Evolutionary conservation across 2,113 vertebrate species (phyloP).

Genomic region (Himantopus leucocephalus): DNA sequence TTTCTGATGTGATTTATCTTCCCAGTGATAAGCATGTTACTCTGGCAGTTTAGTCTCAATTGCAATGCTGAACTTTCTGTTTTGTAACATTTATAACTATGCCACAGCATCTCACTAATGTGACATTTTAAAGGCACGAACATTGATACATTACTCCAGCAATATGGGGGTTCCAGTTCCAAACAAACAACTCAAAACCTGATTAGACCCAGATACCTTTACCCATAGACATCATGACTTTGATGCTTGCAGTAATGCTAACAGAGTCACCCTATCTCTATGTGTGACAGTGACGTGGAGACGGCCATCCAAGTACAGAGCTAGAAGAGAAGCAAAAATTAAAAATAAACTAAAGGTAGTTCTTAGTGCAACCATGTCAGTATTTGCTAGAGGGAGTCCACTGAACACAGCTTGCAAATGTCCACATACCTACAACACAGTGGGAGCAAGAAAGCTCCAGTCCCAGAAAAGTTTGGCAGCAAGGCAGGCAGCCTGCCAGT

Average conservation of each 20-base stretch:
- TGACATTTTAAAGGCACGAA: conserved; percentile 14
- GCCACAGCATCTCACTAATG: neutral
- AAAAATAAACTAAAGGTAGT: neutral
- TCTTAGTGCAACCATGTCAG: accelerated
- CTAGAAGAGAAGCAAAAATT: no score
- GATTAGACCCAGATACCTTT: neutral
- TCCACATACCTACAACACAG: neutral
- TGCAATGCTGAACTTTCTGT: neutral
- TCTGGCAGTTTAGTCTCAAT: neutral
- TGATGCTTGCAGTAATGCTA: no score
- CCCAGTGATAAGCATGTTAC: neutral
- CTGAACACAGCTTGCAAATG: neutral
- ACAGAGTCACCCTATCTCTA: neutral
- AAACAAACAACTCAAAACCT: neutral
- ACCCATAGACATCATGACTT: no score
- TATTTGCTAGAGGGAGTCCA: neutral
- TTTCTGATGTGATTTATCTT: conserved; percentile 30
- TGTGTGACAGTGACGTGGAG: accelerated
- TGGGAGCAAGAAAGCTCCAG: neutral
- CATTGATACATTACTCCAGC: neutral
- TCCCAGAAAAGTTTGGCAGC: accelerated
- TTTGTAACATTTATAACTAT: neutral
- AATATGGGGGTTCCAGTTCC: neutral
- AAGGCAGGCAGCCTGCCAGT: neutral
- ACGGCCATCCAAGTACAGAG: neutral